These are phyloP conservation scores for Neoarius graeffei DNA, from an alignment of 2,113 vertebrate genomes.

Conservation along the genomic window DNA sequence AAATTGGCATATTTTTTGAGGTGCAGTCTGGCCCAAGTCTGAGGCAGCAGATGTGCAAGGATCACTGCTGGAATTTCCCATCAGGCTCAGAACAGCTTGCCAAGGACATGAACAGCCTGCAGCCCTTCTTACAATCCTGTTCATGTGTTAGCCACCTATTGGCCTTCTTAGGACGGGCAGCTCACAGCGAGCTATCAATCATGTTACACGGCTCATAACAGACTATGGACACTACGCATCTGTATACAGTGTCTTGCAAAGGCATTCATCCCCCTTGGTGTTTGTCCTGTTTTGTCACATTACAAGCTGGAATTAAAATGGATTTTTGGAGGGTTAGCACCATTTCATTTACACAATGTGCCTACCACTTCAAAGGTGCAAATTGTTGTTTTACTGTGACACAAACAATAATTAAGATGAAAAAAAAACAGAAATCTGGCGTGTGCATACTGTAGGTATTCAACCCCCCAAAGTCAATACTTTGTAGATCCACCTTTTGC, in stretches of 20 bases:
- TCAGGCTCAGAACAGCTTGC: constrained; percentile 46
- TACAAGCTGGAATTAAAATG: no score
- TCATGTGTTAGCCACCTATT: constrained; percentile 55
- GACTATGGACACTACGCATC: background rate
- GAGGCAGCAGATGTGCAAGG: constrained; percentile 54
- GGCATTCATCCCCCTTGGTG: no score
- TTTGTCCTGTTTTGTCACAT: no score
- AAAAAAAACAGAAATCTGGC: no score
- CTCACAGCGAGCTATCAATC: background rate
- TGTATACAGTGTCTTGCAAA: background rate
- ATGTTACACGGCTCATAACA: background rate
- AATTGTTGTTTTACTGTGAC: no score
- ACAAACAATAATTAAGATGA: no score
- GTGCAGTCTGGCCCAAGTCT: constrained; percentile 21
- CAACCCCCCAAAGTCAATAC: no score
- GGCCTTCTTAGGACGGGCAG: background rate
- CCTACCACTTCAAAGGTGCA: no score
- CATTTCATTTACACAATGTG: no score
- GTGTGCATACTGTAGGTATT: no score
- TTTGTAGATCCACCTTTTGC: no score
- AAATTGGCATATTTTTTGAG: background rate
- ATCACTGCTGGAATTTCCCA: constrained; percentile 59
- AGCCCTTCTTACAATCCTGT: constrained; percentile 42
- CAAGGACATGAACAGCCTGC: constrained; percentile 50
- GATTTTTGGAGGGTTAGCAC: no score